Evolutionary conservation across 2,888 invertebrate species (phyloP), one percentile per base, ranked within the genome.

Genomic region (Euphydryas editha): DNA sequence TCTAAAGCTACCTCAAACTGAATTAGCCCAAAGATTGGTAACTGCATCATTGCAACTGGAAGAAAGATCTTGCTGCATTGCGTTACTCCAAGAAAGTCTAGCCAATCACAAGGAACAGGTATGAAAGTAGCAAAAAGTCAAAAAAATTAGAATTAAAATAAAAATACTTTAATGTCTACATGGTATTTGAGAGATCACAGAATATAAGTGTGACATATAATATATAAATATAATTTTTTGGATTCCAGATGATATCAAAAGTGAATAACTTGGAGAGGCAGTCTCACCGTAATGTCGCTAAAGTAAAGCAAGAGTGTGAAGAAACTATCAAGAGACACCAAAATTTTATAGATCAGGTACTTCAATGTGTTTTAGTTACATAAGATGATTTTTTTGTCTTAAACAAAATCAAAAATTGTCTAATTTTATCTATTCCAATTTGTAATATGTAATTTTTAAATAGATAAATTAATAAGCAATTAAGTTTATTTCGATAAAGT

Each of bases 291-390:
- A 90, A 86, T 74, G 81, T 92, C 13, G 74, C 81, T 0, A 90
- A 86, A 70, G 89, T 90, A 67, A 92, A 92, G 58, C 87, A 94
- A 24, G 96, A 97, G 74, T 96, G 95, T 76, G 97, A 97, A 76
- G 93, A 91, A 5, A 94, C 96, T 0, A 94, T 97, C 21, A 94
- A 95, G 72, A 92, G 97, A 15, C 97, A 97, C 80, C 97, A 97
- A 80, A 95, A 94, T 69, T 97, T 97, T 73, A 96, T 97, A 57
- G 97, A 97, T 79, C 96, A 96, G 90, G 94, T 94, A 76, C 67
- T 59, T 18, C n/a, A n/a, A n/a, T n/a, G n/a, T n/a, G n/a, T n/a
- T n/a, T n/a, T n/a, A n/a, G n/a, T n/a, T n/a, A n/a, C n/a, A n/a
- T n/a, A n/a, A n/a, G n/a, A n/a, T n/a, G n/a, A n/a, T n/a, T n/a